Percentiles rank a stretch among this genome's conserved stretches.
Conservation (phyloP, 2,888 invertebrate genomes). For the Andrena praecox region DNA sequence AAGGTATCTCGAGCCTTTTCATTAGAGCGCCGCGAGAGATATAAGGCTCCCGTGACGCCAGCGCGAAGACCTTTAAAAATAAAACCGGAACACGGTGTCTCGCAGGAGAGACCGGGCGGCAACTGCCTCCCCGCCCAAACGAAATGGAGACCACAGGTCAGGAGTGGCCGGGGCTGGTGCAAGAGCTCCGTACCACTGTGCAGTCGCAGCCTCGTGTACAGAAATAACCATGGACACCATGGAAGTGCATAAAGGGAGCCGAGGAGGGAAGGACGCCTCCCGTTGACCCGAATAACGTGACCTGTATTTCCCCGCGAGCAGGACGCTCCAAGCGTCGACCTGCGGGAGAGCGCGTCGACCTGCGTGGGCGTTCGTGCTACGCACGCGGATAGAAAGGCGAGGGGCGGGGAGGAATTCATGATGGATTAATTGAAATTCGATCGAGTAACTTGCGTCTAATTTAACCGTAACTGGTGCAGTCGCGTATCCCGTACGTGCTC, state of each 20-base stretch:
- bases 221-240: conserved; percentile 64
- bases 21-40: conserved; percentile 22
- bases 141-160: conserved; percentile 19
- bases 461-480: not conserved
- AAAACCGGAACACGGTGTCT: conserved; percentile 18
- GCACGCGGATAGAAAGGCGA: not conserved
- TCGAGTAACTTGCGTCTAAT: conserved; percentile 34
- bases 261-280: conserved; percentile 49
- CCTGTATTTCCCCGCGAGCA: conserved; percentile 62
- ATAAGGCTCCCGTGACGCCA: conserved; percentile 10
- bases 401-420: not conserved
- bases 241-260: conserved; percentile 50
- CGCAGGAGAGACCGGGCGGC: not conserved
- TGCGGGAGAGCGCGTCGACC: conserved; percentile 58
- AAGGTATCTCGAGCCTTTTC: conserved; percentile 14
- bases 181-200: not conserved
- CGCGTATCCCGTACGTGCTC: not conserved
- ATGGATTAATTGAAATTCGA: conserved; percentile 53
- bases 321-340: conserved; percentile 43
- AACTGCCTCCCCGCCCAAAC: not conserved
- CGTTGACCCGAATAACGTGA: conserved; percentile 68
- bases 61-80: conserved; percentile 28
- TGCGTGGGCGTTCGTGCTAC: conserved; percentile 47
- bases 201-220: conserved; percentile 24
- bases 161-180: not conserved